phyloP scores from a whole-genome alignment of 2,888 invertebrate genomes.

The Melitaea athalia region DNA sequence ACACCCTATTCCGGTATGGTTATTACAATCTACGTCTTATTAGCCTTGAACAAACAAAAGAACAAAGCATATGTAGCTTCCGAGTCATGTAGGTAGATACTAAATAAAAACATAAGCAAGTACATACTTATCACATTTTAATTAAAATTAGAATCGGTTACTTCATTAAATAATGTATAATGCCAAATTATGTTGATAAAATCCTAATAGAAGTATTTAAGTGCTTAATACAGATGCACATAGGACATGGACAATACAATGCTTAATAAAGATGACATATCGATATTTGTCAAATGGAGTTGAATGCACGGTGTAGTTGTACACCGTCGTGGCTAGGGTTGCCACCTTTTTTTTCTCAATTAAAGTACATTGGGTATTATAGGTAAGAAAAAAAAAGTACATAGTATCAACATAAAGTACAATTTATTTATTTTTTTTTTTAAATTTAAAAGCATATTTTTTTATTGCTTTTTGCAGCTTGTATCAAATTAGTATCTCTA shows the following conservation, averaged over 20 bases:
- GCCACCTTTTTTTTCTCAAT: no score
- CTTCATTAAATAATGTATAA: not conserved
- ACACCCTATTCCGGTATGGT: constrained; percentile 19
- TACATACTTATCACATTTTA: not conserved
- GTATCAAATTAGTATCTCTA: no score
- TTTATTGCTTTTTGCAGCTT: no score
- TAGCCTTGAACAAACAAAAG: constrained; percentile 59
- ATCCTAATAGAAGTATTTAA: not conserved
- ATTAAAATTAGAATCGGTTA: not conserved
- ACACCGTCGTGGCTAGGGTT: constrained; percentile 56
- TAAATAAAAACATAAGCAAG: not conserved
- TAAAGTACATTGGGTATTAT: no score
- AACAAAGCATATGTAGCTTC: constrained; percentile 59
- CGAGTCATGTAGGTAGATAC: constrained; percentile 23
- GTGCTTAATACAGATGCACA: constrained; percentile 1
- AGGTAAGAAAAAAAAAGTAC: no score
- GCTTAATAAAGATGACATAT: no score
- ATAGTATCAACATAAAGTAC: no score
- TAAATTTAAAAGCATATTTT: no score
- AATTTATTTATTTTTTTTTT: no score
- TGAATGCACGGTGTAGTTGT: constrained; percentile 63
- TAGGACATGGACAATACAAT: not conserved
- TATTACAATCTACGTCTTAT: constrained; percentile 36
- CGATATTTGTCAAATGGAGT: constrained; percentile 50
- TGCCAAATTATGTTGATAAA: not conserved